These are phyloP conservation scores for Brachypteracias leptosomus DNA, from an alignment of 2,113 vertebrate genomes.

Conservation along the genomic window DNA sequence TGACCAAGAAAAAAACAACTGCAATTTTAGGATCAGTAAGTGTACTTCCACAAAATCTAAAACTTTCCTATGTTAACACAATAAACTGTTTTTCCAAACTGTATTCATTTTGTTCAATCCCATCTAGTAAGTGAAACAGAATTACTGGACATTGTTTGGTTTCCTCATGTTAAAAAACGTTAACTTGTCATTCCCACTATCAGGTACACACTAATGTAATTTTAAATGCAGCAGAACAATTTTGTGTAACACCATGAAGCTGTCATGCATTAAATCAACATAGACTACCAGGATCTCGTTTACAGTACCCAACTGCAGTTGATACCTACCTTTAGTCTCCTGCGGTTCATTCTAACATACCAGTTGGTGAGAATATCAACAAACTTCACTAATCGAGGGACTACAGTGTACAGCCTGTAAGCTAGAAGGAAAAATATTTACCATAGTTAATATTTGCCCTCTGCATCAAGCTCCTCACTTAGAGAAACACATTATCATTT, in stretches of 20 bases:
- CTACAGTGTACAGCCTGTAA: slow-evolving; percentile 93
- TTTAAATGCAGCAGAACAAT: background rate
- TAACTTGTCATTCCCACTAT: background rate
- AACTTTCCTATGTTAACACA: background rate
- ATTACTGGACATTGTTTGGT: background rate
- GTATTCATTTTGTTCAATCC: background rate
- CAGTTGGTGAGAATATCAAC: slow-evolving; percentile 97
- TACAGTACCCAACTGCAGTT: background rate
- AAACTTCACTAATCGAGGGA: slow-evolving; percentile 94
- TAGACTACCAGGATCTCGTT: background rate
- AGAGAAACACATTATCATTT: background rate
- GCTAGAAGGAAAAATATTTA: slow-evolving; percentile 68
- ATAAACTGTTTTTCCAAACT: background rate
- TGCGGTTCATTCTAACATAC: slow-evolving; percentile 96
- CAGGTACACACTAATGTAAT: background rate
- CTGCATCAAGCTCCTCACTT: background rate
- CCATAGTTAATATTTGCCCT: background rate
- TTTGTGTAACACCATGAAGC: background rate
- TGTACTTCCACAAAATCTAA: background rate
- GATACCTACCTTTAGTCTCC: slow-evolving; percentile 88
- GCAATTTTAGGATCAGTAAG: background rate
- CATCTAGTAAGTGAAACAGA: background rate
- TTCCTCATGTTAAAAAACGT: background rate
- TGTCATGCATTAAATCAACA: background rate
- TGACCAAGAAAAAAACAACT: background rate